phyloP scores from a whole-genome alignment of 1,140 invertebrate species.

The Temnothorax longispinosus region DNA sequence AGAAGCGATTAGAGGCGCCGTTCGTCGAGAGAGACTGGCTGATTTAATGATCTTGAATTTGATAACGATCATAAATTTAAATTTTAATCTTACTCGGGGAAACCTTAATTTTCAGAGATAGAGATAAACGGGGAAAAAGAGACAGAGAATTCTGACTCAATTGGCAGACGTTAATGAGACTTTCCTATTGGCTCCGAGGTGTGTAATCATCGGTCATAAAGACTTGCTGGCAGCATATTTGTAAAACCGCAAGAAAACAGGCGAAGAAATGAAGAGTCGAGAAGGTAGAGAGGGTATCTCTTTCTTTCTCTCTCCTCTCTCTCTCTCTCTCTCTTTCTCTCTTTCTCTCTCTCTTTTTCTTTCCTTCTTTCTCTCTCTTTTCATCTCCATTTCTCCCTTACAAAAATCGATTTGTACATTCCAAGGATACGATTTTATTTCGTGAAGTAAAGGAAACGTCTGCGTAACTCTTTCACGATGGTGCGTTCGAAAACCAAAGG shows the following conservation, averaged over 20 bases:
- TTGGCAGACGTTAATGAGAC: conserved; percentile 57
- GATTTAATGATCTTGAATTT: background rate
- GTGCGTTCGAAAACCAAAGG: background rate
- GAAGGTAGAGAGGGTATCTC: conserved; percentile 4
- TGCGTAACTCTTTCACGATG: conserved; percentile 9
- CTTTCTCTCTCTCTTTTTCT: background rate
- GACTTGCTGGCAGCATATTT: conserved; percentile 63
- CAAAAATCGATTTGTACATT: conserved; percentile 74
- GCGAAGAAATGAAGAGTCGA: conserved; percentile 19
- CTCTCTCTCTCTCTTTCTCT: conserved; percentile 39
- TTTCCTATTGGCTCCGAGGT: conserved; percentile 44
- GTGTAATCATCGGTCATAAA: conserved; percentile 79
- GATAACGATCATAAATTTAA: background rate
- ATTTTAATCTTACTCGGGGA: conserved; percentile 16
- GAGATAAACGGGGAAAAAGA: conserved; percentile 19
- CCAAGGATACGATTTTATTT: conserved; percentile 71
- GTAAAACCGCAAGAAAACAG: conserved; percentile 48
- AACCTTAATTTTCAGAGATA: conserved; percentile 10
- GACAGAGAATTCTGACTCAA: conserved; percentile 25
- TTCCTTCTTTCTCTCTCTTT: background rate
- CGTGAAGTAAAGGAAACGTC: conserved; percentile 63
- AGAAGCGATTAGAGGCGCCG: background rate
- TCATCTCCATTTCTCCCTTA: background rate
- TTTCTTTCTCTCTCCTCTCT: background rate
- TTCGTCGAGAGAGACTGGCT: background rate